A percentile compares a stretch with the other conserved stretches of the same genome.
Evolutionary conservation across 2,797 vertebrate species (phyloP).

Genomic region (Peromyscus attwateri): DNA sequence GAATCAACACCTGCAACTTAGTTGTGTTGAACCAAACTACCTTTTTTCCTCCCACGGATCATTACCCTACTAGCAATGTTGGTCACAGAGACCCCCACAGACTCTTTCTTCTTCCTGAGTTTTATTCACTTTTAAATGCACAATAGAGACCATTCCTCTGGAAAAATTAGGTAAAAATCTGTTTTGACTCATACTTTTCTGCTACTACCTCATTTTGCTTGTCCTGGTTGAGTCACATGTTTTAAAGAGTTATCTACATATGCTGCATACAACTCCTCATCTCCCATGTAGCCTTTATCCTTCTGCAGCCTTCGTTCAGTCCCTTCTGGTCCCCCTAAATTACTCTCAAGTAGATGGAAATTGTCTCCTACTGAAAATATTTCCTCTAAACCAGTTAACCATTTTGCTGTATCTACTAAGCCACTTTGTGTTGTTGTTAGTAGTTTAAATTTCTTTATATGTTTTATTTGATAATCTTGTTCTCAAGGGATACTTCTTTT

Average conservation of each 20-base stretch:
- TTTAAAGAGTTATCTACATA: not conserved
- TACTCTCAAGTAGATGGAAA: not conserved
- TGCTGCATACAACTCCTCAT: not conserved
- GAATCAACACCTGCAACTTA: not conserved
- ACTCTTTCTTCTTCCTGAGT: no score
- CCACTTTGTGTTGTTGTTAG: not conserved
- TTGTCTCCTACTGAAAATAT: not conserved
- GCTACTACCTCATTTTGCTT: not conserved
- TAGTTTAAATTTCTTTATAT: constrained; percentile 39
- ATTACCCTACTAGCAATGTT: not conserved
- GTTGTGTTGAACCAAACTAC: not conserved
- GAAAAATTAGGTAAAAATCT: not conserved
- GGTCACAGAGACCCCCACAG: not conserved
- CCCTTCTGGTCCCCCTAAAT: not conserved
- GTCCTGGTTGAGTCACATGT: not conserved
- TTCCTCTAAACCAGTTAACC: not conserved
- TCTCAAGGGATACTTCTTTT: constrained; percentile 12
- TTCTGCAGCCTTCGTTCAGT: not conserved
- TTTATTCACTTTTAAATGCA: not conserved
- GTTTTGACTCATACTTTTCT: not conserved
- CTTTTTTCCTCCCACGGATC: not conserved
- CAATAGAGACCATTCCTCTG: not conserved
- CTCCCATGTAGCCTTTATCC: not conserved
- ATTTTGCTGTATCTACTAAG: not conserved
- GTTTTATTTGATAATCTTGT: not conserved